These are phyloP conservation scores for Plebejus anna DNA, from an alignment of 2,888 invertebrate genomes.

Conservation along the genomic window DNA sequence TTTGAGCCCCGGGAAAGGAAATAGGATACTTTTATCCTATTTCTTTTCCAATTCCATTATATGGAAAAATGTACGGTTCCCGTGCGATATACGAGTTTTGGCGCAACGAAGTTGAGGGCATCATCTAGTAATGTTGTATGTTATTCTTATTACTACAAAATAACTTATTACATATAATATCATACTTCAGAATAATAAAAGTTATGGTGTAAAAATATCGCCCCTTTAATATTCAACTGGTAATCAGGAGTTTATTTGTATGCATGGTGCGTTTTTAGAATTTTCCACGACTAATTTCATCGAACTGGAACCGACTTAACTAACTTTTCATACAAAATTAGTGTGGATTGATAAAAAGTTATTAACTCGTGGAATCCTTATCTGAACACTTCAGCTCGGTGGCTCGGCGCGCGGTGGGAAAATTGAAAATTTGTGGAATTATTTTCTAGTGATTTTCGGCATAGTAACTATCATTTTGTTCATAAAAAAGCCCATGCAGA, in stretches of 20 bases:
- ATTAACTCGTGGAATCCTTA: slow-evolving; percentile 23
- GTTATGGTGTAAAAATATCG: too few relatives aligned
- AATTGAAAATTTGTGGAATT: slow-evolving; percentile 10
- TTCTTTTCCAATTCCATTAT: too few relatives aligned
- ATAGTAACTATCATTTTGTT: not conserved
- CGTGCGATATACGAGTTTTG: too few relatives aligned
- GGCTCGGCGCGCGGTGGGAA: slow-evolving; percentile 2
- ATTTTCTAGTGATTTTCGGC: not conserved
- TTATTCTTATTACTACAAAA: too few relatives aligned
- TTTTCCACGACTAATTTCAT: not conserved
- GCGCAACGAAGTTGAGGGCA: too few relatives aligned
- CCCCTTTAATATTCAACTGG: not conserved
- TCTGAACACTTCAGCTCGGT: not conserved
- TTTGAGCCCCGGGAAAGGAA: too few relatives aligned
- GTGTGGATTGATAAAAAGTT: slow-evolving; percentile 17
- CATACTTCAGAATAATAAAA: too few relatives aligned
- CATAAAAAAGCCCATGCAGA: not conserved
- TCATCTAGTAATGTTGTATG: too few relatives aligned
- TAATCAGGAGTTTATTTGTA: not conserved
- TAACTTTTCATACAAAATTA: slow-evolving; percentile 12
- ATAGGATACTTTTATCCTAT: too few relatives aligned
- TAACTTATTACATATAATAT: too few relatives aligned
- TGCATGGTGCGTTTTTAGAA: not conserved
- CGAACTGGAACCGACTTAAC: not conserved
- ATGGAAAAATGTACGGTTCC: too few relatives aligned